Percentiles rank a stretch among this genome's conserved stretches.
Conservation (phyloP, 2,113 vertebrate species). For the Crotalus viridis region DNA sequence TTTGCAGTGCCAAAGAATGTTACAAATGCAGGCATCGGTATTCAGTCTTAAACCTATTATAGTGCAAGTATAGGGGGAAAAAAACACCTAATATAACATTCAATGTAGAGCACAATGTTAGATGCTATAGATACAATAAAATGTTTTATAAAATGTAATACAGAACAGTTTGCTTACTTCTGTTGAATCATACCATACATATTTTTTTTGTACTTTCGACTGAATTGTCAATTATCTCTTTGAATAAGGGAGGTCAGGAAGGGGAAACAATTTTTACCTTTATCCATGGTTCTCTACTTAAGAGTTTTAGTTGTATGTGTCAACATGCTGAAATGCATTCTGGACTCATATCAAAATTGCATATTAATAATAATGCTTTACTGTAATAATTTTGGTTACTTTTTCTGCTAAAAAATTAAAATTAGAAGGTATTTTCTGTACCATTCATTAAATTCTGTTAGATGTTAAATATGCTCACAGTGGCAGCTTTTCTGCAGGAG, state of each 20-base stretch:
- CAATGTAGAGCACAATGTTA: background rate
- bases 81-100: background rate
- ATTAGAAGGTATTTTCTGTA: background rate
- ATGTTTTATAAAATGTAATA: background rate
- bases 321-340: background rate
- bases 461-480: background rate
- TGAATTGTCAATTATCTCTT: background rate
- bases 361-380: background rate
- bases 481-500: background rate
- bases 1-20: background rate
- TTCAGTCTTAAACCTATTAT: background rate
- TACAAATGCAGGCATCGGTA: background rate
- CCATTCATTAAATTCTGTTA: background rate
- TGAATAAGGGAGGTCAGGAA: background rate
- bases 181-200: background rate
- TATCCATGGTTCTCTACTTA: background rate
- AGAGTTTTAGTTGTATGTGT: background rate
- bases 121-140: background rate
- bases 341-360: background rate
- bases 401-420: background rate
- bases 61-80: background rate
- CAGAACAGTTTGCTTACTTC: background rate
- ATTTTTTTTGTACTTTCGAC: background rate
- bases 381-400: background rate
- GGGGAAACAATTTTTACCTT: background rate